phyloP scores from a whole-genome alignment of 30 jellyfish, hydroid and myxozoan genomes.

The Cassiopea andromeda region DNA sequence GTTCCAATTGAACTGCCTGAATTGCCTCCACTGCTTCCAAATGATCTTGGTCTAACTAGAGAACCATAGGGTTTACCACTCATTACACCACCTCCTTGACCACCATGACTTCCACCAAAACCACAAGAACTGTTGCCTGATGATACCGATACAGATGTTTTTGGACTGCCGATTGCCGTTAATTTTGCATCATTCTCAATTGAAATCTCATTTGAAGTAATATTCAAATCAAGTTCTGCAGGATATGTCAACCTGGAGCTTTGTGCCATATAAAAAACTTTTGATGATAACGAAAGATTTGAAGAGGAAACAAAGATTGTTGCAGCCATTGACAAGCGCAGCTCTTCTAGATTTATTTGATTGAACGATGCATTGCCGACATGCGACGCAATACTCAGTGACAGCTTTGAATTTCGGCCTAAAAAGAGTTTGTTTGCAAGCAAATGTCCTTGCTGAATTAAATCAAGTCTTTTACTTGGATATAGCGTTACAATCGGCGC shows the following conservation, averaged over 20 bases:
- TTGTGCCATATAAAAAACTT: conserved; percentile 37
- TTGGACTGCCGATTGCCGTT: conserved; percentile 19
- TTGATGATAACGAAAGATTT: conserved; percentile 3
- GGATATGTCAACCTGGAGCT: conserved; percentile 4
- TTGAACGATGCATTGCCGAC: conserved; percentile 16
- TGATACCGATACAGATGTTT: conserved; percentile 41
- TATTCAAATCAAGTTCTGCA: conserved; percentile 24
- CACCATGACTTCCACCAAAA: conserved; percentile 77
- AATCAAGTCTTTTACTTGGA: background rate
- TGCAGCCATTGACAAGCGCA: conserved; percentile 26
- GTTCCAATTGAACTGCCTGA: conserved; percentile 19
- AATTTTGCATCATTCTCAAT: conserved; percentile 47
- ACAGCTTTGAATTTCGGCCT: conserved; percentile 27
- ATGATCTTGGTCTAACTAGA: conserved; percentile 45
- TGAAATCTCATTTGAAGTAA: conserved; percentile 16
- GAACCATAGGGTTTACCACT: conserved; percentile 54
- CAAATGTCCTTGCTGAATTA: conserved; percentile 25
- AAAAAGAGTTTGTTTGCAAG: conserved; percentile 3
- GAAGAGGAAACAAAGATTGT: background rate
- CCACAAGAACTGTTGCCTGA: conserved; percentile 61
- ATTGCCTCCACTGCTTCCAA: conserved; percentile 71
- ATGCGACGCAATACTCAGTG: conserved; percentile 1
- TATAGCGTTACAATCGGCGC: conserved; percentile 20
- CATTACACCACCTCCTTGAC: conserved; percentile 61
- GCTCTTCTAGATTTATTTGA: conserved; percentile 21